A percentile compares a stretch with the other conserved stretches of the same genome.
Evolutionary conservation across 2,888 invertebrate genomes (phyloP).

Genomic region (Coronaproctus castanopsis): DNA sequence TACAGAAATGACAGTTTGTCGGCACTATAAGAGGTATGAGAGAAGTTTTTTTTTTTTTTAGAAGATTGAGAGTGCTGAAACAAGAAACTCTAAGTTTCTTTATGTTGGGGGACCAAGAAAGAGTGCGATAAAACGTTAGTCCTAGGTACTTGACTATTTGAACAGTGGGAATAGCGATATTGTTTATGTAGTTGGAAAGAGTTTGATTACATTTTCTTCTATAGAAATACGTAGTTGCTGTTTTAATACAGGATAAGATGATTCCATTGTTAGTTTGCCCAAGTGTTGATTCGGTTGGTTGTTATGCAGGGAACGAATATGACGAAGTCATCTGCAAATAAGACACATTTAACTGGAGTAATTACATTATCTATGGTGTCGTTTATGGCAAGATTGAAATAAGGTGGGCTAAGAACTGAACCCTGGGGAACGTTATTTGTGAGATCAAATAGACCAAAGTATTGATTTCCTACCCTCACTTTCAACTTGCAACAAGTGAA

Average conservation of each 20-base stretch:
- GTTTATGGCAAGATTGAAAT: background rate
- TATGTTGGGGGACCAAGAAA: background rate
- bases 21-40: background rate
- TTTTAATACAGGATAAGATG: background rate
- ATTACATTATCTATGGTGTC: background rate
- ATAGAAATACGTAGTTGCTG: background rate
- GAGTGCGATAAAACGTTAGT: background rate
- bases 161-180: background rate
- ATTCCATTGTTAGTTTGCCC: background rate
- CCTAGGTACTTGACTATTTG: background rate
- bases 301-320: background rate
- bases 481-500: background rate
- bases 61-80: background rate
- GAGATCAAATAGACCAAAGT: too few species aligned
- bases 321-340: too few species aligned
- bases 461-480: background rate
- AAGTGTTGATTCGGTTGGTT: background rate
- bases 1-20: background rate
- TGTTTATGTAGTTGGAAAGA: background rate
- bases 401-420: background rate
- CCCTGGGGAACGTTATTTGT: background rate
- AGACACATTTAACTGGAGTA: background rate
- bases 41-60: background rate
- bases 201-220: background rate
- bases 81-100: background rate